Percentiles rank a stretch among this genome's conserved stretches.
Evolutionary conservation across 2,888 invertebrate genomes (phyloP).

Genomic region (Morinoia aosen): DNA sequence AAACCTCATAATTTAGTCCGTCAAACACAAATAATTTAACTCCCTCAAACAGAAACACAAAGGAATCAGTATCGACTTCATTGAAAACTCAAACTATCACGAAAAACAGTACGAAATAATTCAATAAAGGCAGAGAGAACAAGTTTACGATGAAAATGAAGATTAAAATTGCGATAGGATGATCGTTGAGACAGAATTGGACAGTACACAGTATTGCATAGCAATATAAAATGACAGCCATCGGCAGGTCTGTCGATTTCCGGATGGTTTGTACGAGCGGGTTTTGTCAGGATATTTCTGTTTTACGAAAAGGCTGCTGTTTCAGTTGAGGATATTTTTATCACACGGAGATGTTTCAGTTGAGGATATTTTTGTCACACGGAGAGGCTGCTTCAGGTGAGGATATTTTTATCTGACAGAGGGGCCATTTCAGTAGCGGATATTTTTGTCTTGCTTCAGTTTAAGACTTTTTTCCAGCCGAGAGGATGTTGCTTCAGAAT

Average conservation of each 20-base stretch:
- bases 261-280: neutral
- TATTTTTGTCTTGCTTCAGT: too few species aligned
- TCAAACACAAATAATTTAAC: neutral
- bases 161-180: neutral
- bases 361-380: too few species aligned
- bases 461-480: too few species aligned
- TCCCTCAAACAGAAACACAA: neutral
- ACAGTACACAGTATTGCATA: neutral
- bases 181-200: neutral
- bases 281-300: too few species aligned
- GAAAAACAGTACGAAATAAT: neutral
- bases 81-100: neutral
- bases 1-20: neutral
- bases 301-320: too few species aligned
- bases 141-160: neutral
- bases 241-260: neutral
- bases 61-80: neutral
- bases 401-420: too few species aligned
- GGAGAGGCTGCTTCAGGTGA: too few species aligned
- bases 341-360: too few species aligned
- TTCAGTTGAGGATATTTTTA: too few species aligned
- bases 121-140: neutral
- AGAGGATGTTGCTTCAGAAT: too few species aligned
- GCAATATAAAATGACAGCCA: neutral
- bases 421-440: too few species aligned